These are phyloP conservation scores for Apocrypta bakeri DNA, from an alignment of 1,140 invertebrate genomes.

Conservation along the genomic window DNA sequence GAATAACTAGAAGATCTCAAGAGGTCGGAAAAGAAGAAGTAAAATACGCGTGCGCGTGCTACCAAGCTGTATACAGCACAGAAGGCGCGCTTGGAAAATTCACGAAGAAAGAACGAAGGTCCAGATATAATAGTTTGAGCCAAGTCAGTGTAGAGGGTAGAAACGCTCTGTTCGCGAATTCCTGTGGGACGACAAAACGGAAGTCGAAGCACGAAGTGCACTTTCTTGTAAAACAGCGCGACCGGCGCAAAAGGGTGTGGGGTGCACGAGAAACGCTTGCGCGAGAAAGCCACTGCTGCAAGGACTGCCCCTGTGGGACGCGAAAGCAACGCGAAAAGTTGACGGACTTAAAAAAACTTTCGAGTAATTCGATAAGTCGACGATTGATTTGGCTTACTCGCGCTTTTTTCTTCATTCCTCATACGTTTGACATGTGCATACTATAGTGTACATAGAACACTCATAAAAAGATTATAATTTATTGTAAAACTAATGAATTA, in stretches of 20 bases:
- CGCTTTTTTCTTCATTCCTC: not conserved
- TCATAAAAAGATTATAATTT: too few relatives aligned
- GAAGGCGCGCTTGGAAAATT: not conserved
- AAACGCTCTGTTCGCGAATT: conserved; percentile 8
- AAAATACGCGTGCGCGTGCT: not conserved
- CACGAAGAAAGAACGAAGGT: not conserved
- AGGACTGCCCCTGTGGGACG: not conserved
- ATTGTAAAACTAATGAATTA: too few relatives aligned
- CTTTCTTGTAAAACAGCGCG: conserved; percentile 62
- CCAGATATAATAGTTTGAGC: not conserved
- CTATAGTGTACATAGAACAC: too few relatives aligned
- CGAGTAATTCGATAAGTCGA: not conserved
- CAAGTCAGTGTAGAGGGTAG: not conserved
- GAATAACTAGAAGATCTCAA: not conserved
- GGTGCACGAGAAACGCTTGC: not conserved
- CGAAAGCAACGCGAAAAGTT: not conserved
- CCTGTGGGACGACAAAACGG: conserved; percentile 53
- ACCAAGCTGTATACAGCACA: not conserved
- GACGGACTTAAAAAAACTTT: not conserved
- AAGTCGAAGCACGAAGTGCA: conserved; percentile 64
- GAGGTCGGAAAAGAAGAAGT: not conserved
- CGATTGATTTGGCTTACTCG: not conserved
- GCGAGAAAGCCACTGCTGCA: not conserved
- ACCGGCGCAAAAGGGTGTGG: conserved; percentile 51
- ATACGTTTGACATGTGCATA: too few relatives aligned